Percentiles rank a stretch among this genome's conserved stretches.
These are phyloP conservation scores for Pampus argenteus DNA, from an alignment of 2,797 vertebrate species.

Conservation along the genomic window DNA sequence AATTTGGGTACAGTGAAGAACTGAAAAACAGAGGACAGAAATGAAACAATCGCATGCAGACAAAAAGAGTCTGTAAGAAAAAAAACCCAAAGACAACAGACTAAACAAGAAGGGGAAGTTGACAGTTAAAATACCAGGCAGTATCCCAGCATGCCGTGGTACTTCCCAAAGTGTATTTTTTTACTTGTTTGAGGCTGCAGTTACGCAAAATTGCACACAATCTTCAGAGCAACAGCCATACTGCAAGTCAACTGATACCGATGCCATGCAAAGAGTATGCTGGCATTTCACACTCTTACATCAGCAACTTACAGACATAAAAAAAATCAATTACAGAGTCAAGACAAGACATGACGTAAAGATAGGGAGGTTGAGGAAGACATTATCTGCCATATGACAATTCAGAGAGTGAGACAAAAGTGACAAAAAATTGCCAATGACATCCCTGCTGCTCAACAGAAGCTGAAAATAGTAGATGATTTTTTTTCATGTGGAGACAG, in stretches of 20 bases:
- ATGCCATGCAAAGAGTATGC: not conserved
- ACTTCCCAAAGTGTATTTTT: conserved; percentile 18
- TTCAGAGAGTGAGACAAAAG: conserved; percentile 35
- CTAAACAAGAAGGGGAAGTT: conserved; percentile 34
- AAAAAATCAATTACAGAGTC: not conserved
- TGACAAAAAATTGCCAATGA: conserved; percentile 13
- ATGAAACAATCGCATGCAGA: conserved; percentile 24
- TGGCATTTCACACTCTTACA: conserved; percentile 51
- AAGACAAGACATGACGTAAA: not conserved
- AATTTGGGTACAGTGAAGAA: conserved; percentile 28
- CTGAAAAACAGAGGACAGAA: conserved; percentile 15
- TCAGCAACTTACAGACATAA: conserved; percentile 33
- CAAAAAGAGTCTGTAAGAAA: conserved; percentile 25
- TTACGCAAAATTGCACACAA: not conserved
- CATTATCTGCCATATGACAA: conserved; percentile 3
- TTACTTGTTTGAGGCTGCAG: not conserved
- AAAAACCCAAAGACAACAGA: conserved; percentile 25
- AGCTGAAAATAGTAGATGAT: conserved; percentile 44
- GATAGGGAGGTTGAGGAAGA: not conserved
- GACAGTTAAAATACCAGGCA: not conserved
- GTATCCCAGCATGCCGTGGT: conserved; percentile 20
- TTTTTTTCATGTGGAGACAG: conserved; percentile 28
- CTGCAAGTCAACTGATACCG: conserved; percentile 1
- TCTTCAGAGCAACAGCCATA: not conserved
- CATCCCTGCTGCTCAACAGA: conserved; percentile 57